A percentile compares a stretch with the other conserved stretches of the same genome.
Evolutionary conservation across 1,140 invertebrate genomes (phyloP).

Genomic region (Polypedilum vanderplanki): DNA sequence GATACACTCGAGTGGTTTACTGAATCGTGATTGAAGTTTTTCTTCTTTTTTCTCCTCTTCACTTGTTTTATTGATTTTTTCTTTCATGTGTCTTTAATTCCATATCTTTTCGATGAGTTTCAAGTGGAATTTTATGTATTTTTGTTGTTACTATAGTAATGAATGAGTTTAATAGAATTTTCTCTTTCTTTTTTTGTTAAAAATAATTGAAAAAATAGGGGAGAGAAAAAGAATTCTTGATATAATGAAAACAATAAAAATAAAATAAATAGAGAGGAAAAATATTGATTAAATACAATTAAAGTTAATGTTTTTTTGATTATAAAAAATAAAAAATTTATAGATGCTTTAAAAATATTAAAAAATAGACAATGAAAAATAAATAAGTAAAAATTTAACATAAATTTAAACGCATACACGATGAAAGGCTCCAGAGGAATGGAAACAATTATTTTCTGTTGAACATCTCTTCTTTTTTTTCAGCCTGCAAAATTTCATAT

Average conservation of each 20-base stretch:
- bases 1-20: conserved; percentile 23
- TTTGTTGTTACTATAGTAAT: neutral
- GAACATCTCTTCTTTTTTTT: neutral
- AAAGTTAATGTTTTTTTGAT: too few relatives aligned
- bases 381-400: neutral
- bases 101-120: conserved; percentile 2
- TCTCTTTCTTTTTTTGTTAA: too few relatives aligned
- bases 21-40: conserved; percentile 21
- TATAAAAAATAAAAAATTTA: too few relatives aligned
- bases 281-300: too few relatives aligned
- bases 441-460: conserved; percentile 21
- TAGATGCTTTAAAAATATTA: too few relatives aligned
- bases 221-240: too few relatives aligned
- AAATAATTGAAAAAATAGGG: too few relatives aligned
- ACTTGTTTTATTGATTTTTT: conserved; percentile 6
- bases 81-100: neutral
- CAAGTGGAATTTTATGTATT: neutral
- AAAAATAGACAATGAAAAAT: too few relatives aligned
- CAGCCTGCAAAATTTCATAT: neutral
- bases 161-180: neutral
- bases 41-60: neutral
- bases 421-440: conserved; percentile 22
- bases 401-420: neutral
- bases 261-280: too few relatives aligned
- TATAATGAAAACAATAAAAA: too few relatives aligned